Percentiles rank a stretch among this genome's conserved stretches.
Conservation (phyloP, 2,113 vertebrate species). For the Porphyrio hochstetteri region DNA sequence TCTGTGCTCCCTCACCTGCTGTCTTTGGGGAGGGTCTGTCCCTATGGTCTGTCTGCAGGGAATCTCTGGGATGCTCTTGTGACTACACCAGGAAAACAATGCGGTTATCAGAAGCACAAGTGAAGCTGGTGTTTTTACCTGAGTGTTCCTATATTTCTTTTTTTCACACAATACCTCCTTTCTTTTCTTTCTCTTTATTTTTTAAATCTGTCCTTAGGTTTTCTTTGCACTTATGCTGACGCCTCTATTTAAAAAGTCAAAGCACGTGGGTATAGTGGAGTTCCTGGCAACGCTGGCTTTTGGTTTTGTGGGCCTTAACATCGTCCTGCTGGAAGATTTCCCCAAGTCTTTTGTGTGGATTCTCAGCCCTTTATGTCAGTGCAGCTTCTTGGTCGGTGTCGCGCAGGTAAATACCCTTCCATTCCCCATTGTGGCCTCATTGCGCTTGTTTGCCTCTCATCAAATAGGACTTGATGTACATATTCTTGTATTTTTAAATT, state of each 20-base stretch:
- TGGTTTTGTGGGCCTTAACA: conserved; percentile 90
- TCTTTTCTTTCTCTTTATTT: background rate
- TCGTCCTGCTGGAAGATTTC: conserved; percentile 89
- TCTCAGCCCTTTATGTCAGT: conserved; percentile 91
- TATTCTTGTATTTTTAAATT: background rate
- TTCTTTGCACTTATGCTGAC: conserved; percentile 98
- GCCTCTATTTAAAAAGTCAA: conserved; percentile 94
- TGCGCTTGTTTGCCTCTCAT: fast-evolving
- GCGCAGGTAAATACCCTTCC: conserved; percentile 82
- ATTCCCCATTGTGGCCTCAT: fast-evolving
- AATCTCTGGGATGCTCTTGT: background rate
- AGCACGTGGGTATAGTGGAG: conserved; percentile 92
- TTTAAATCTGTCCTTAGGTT: conserved; percentile 74
- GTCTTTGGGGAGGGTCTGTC: background rate
- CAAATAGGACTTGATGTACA: fast-evolving
- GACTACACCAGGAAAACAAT: background rate
- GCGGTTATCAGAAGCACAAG: background rate
- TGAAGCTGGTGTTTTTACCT: background rate
- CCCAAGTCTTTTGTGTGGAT: conserved; percentile 91
- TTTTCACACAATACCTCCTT: background rate
- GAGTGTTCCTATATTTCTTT: background rate
- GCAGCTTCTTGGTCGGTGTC: conserved; percentile 91
- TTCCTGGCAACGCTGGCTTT: conserved; percentile 90
- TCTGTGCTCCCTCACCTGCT: background rate
- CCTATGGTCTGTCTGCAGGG: background rate